Base-by-base conservation (phyloP, 1,140 invertebrate species). In the Drosophila mayri region DNA sequence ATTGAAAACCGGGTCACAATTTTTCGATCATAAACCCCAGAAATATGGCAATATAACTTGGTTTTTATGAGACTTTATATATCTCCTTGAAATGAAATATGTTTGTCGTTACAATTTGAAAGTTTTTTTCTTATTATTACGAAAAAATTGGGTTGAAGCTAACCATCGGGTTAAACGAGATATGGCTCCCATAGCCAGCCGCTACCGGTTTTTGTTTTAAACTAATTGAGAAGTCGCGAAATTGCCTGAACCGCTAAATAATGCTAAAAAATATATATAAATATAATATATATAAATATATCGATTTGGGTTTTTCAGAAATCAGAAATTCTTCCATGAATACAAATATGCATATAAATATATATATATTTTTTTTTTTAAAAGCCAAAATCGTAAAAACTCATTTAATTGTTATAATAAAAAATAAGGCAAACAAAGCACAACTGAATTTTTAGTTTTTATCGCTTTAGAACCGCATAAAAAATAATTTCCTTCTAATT, bases 371-470 rank as follows among this genome's bases (percentile, higher is more conserved):
- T n/a, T n/a, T 12, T 22, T 30, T 57, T 57, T n/a, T 25, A 5
- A 43, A 67, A 43, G 16, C 37, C 28, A 43, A 52, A 68, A 54
- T 71, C 66, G 68, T 71, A 49, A 72, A 72, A 72, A 22, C 43
- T 30, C 28, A 71, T 72, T 72, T 72, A 72, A 72, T 72, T 71
- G 66, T 72, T 32, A 35, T 60, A 60, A 72, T 72, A 46, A 72
- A 72, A 72, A 47, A 47, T 47, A 30, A 38, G 4, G 14, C 25
- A 49, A 46, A 41, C 68, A 59, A 46, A 59, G 28, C 44, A 20
- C 11, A 41, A 43, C 28, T 22, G 22, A 70, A 55, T 70, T 70
- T 70, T 44, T 46, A 67, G 47, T 62, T 65, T 65, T 43, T 65
- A 62, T 55, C 52, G 52, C 20, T 38, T 22, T 5, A 20, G 52